Percentiles rank a stretch among this genome's conserved stretches.
Conservation (phyloP, 2,113 vertebrate species). For the Colossoma macropomum region DNA sequence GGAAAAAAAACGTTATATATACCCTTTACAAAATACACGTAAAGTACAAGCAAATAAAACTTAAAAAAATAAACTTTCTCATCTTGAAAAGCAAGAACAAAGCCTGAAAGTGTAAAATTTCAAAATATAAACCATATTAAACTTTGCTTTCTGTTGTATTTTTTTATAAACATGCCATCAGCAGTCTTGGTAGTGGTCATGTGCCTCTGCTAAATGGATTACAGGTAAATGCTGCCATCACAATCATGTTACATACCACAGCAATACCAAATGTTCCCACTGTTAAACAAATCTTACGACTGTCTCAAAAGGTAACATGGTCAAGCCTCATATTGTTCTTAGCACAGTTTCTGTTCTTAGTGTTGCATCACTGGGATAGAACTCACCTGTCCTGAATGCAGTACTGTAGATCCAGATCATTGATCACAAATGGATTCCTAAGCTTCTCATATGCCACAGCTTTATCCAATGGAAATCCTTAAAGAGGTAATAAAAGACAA, state of each 20-base stretch:
- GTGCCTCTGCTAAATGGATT: background rate
- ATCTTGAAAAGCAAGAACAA: too few species aligned
- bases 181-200: background rate
- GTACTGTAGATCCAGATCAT: slow-evolving; percentile 92
- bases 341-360: background rate
- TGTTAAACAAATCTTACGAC: background rate
- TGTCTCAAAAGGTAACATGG: background rate
- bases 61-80: too few species aligned
- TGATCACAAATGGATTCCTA: slow-evolving; percentile 91
- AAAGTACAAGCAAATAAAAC: too few species aligned
- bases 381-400: slow-evolving; percentile 90
- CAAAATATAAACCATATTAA: background rate
- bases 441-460: slow-evolving; percentile 91
- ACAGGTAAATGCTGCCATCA: background rate
- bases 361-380: background rate
- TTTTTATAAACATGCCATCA: background rate
- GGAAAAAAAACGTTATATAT: too few species aligned
- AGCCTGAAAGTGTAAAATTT: too few species aligned
- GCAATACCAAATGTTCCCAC: background rate
- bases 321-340: background rate
- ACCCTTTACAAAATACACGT: too few species aligned
- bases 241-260: slow-evolving; percentile 15
- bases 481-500: slow-evolving; percentile 31
- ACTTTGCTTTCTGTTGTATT: background rate
- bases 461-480: slow-evolving; percentile 93